These are phyloP conservation scores for Maniola jurtina DNA, from an alignment of 1,140 invertebrate genomes.

Conservation along the genomic window DNA sequence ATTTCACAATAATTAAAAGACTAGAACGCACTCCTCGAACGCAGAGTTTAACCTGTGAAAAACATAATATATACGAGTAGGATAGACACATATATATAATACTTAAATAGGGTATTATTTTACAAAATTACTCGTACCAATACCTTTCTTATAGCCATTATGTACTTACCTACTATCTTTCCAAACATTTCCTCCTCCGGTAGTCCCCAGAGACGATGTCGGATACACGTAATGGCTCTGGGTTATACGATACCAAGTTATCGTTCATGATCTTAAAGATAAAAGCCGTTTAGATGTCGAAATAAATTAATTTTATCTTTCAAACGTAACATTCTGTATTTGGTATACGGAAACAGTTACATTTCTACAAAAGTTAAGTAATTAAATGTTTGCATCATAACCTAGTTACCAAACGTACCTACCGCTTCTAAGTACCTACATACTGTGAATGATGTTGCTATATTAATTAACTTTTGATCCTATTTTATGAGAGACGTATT, in stretches of 20 bases:
- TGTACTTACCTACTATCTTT: background rate
- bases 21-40: too few relatives aligned
- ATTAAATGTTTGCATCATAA: too few relatives aligned
- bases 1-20: too few relatives aligned
- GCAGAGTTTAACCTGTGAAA: too few relatives aligned
- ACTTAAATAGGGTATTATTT: background rate
- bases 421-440: too few relatives aligned
- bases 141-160: background rate
- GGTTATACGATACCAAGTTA: constrained; percentile 23
- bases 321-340: background rate
- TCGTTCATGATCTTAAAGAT: constrained; percentile 6
- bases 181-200: constrained; percentile 3
- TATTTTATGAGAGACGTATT: too few relatives aligned
- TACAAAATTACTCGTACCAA: constrained; percentile 3
- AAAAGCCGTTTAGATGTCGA: constrained; percentile 2
- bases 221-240: constrained; percentile 19
- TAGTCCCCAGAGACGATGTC: constrained; percentile 19
- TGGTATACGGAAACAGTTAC: background rate
- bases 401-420: too few relatives aligned
- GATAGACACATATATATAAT: too few relatives aligned
- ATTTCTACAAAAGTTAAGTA: too few relatives aligned
- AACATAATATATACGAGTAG: too few relatives aligned
- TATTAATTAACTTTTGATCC: too few relatives aligned
- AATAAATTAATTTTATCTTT: constrained; percentile 3
- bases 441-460: too few relatives aligned